Evolutionary conservation across 2,113 vertebrate genomes (phyloP).

Genomic region (Heterotis niloticus): DNA sequence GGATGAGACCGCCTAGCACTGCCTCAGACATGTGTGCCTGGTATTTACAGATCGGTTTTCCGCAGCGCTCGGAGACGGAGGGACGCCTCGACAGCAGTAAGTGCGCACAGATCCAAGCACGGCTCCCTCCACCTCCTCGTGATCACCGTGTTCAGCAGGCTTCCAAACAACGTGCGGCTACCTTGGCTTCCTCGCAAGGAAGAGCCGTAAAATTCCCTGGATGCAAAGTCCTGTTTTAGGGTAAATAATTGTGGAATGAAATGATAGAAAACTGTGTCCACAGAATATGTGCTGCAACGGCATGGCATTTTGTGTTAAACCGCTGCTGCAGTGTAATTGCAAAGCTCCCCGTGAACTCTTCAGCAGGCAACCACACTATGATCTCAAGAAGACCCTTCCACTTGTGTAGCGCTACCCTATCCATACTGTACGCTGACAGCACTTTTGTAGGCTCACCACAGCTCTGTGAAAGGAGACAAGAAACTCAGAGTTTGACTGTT

Average conservation of each 20-base stretch:
- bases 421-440: conserved; percentile 37
- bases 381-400: neutral
- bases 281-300: neutral
- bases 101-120: conserved; percentile 60
- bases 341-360: conserved; percentile 8
- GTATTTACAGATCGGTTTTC: conserved; percentile 68
- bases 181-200: neutral
- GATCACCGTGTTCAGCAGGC: conserved; percentile 25
- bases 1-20: conserved; percentile 59
- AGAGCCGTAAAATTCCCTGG: neutral
- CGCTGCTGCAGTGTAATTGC: neutral
- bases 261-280: conserved; percentile 7
- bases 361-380: conserved; percentile 10
- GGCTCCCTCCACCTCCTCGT: conserved; percentile 38
- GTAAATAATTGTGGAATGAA: neutral
- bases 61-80: conserved; percentile 56
- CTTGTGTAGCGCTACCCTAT: neutral
- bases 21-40: conserved; percentile 64
- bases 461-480: conserved; percentile 34
- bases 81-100: conserved; percentile 58
- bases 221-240: neutral
- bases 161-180: neutral
- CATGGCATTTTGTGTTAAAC: conserved; percentile 7
- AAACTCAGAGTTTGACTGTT: conserved; percentile 29
- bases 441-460: conserved; percentile 37